Base-by-base conservation (phyloP, 2,888 invertebrate genomes). In the Eupithecia dodoneata region DNA sequence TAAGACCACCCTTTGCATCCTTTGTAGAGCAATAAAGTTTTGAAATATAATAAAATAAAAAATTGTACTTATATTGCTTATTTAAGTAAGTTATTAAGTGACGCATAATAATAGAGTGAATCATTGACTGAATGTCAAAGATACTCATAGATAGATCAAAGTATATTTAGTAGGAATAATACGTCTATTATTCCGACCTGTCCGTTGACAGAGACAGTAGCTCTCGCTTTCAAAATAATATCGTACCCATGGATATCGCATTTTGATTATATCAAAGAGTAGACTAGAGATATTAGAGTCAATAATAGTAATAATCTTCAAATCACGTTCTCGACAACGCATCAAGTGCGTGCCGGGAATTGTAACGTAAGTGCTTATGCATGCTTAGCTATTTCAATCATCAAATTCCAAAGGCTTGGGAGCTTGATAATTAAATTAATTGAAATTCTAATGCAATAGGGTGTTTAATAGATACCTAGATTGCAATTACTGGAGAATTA, bases 371-470 rank as follows among this genome's bases (percentile, higher is more conserved):
- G 7, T 73, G 18, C 41, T 47, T 49, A 65, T 66, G 65, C 47
- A 69, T 44, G 67, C n/a, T 66, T 69, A 52, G 63, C 70, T 69
- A 74, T 74, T 77, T 72, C 72, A 70, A 77, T 74, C 44, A 77
- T 49, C 72, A 18, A 44, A 77, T 75, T 69, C 42, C 59, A 18
- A 52, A 65, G 15, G 49, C 65, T 66, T 66, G 55, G 45, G 49
- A 63, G n/a, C 67, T 59, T 59, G 70, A 13, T 76, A 59, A 74
- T 66, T 52, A 41, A 63, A 52, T 73, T 74, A 65, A 71, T 76
- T 73, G 59, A 59, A 76, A 73, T 76, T 71, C 15, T 45, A 72
- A 52, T 75, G 67, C 59, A 72, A 52, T 55, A 10, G 45, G 30
- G 2, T 10, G 7, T n/a, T 55, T 7, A n/a, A n/a, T 55, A n/a